Conservation (phyloP, 2,113 vertebrate genomes). For the Illadopsis cleaveri region DNA sequence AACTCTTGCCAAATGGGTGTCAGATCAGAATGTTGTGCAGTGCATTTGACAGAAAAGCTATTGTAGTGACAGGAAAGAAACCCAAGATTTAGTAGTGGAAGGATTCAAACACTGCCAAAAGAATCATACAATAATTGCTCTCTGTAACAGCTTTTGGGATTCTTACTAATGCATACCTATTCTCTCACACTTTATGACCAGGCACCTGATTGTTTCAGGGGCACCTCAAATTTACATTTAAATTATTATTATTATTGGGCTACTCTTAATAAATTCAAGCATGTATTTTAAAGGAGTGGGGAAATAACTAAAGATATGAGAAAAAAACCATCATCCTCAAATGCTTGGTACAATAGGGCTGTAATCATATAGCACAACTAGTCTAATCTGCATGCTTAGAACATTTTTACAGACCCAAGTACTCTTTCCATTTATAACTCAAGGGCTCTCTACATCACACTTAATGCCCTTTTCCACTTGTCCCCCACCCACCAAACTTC, state of each 20-base stretch:
- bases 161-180: neutral
- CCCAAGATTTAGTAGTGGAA: neutral
- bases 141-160: neutral
- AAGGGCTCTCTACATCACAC: neutral
- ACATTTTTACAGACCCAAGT: neutral
- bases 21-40: neutral
- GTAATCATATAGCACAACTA: neutral
- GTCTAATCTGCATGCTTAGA: neutral
- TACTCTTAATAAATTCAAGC: neutral
- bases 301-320: neutral
- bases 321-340: neutral
- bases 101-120: neutral
- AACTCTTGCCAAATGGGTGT: neutral
- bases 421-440: neutral
- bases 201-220: neutral
- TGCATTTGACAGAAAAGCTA: slow-evolving; percentile 11
- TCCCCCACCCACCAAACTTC: neutral
- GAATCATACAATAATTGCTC: neutral
- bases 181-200: neutral
- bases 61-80: neutral
- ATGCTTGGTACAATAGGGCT: neutral
- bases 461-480: neutral
- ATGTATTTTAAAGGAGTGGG: neutral
- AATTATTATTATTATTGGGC: neutral
- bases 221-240: neutral